Percentiles rank a stretch among this genome's conserved stretches.
Conservation (phyloP, 2,888 invertebrate species). For the Cantharis rufa region DNA sequence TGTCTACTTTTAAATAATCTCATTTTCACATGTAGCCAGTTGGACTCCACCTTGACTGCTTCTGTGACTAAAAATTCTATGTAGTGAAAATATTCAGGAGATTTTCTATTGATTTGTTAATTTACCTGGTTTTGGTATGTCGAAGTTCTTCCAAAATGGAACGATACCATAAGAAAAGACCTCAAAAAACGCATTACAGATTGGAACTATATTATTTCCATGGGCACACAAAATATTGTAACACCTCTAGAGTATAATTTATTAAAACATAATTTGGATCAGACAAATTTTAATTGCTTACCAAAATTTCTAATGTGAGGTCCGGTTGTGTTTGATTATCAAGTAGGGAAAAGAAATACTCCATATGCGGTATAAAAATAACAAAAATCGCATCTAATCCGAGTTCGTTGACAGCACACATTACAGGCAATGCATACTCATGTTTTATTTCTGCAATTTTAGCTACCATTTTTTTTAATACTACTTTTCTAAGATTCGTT, state of each 20-base stretch:
- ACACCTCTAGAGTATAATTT: constrained; percentile 39
- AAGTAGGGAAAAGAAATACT: constrained; percentile 39
- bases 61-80: constrained; percentile 7
- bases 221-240: constrained; percentile 43
- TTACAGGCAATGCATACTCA: constrained; percentile 41
- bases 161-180: constrained; percentile 40
- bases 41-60: constrained; percentile 28
- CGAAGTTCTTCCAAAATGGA: constrained; percentile 36
- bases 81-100: background rate
- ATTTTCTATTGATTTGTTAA: background rate
- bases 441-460: constrained; percentile 39
- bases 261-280: background rate
- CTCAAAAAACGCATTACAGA: constrained; percentile 40
- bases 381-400: constrained; percentile 45
- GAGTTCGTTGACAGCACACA: constrained; percentile 45
- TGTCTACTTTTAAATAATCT: constrained; percentile 25
- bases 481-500: constrained; percentile 43
- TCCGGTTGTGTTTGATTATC: constrained; percentile 31
- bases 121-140: background rate
- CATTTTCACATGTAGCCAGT: constrained; percentile 30
- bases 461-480: constrained; percentile 44
- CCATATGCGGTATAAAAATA: constrained; percentile 45
- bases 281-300: constrained; percentile 28
- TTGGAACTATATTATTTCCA: constrained; percentile 27
- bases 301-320: constrained; percentile 42